A percentile compares a stretch with the other conserved stretches of the same genome.
Conservation (phyloP, 2,797 vertebrate species). For the Benthosema pterotum region DNA sequence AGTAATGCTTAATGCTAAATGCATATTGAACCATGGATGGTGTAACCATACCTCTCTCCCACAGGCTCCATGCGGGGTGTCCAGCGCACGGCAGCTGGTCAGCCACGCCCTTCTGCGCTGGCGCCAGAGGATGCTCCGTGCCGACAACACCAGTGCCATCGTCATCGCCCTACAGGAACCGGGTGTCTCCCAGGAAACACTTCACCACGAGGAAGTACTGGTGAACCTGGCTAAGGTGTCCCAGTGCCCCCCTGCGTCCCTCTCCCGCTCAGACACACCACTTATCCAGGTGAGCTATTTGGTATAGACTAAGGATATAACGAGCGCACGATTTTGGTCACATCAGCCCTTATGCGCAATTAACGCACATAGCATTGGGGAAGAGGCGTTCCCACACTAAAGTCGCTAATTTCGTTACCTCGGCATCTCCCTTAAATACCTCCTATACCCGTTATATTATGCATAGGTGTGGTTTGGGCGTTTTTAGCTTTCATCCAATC, state of each 20-base stretch:
- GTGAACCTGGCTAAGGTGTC: constrained; percentile 88
- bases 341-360: too few species aligned
- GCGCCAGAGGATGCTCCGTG: constrained; percentile 94
- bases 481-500: too few species aligned
- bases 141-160: constrained; percentile 95
- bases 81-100: constrained; percentile 91
- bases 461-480: too few species aligned
- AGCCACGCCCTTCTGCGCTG: constrained; percentile 90
- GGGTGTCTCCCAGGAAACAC: constrained; percentile 61
- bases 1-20: too few species aligned
- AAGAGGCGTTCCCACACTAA: too few species aligned
- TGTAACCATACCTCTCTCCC: background rate
- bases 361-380: too few species aligned
- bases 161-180: constrained; percentile 88
- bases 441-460: too few species aligned
- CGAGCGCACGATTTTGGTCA: too few species aligned
- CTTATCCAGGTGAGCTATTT: constrained; percentile 67
- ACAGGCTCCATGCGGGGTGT: constrained; percentile 86
- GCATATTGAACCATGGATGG: too few species aligned
- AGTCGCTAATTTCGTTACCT: too few species aligned
- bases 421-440: too few species aligned
- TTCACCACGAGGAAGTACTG: constrained; percentile 86
- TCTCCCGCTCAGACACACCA: constrained; percentile 84
- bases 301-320: too few species aligned
- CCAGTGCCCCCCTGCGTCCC: constrained; percentile 77